Percentiles rank a stretch among this genome's conserved stretches.
Conservation (phyloP, 2,888 invertebrate genomes). For the Lissonota sp. region DNA sequence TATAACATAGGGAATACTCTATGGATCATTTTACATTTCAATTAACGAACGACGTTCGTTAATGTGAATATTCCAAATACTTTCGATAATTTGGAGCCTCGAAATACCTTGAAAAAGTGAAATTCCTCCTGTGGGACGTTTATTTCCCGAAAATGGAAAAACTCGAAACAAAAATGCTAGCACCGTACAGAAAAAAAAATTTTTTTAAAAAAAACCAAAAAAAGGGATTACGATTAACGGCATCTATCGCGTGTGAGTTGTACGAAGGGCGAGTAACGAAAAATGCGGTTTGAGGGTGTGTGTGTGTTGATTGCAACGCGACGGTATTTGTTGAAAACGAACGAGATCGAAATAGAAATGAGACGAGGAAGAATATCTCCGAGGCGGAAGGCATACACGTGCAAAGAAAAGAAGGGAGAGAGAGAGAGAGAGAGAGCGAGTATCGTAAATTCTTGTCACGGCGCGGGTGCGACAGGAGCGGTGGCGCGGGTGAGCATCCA, state of each 20-base stretch:
- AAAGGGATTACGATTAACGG: slow-evolving; percentile 53
- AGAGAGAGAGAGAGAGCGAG: background rate
- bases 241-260: slow-evolving; percentile 44
- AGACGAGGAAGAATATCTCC: slow-evolving; percentile 1
- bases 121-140: background rate
- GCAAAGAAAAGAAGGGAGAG: background rate
- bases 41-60: background rate
- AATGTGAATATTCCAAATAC: background rate
- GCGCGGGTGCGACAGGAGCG: background rate
- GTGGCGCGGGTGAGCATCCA: slow-evolving; percentile 42
- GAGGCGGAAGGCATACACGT: no score
- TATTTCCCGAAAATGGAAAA: no score
- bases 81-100: background rate
- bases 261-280: background rate
- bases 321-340: background rate
- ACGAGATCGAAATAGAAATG: slow-evolving; percentile 17
- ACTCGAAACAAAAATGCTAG: no score
- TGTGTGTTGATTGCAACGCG: no score
- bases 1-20: no score
- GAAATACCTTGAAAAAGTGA: background rate
- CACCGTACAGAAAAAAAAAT: background rate
- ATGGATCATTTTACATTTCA: background rate
- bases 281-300: no score
- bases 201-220: no score
- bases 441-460: slow-evolving; percentile 63